Evolutionary conservation across 2,888 invertebrate species (phyloP).

Genomic region (Loripinus fragilis): DNA sequence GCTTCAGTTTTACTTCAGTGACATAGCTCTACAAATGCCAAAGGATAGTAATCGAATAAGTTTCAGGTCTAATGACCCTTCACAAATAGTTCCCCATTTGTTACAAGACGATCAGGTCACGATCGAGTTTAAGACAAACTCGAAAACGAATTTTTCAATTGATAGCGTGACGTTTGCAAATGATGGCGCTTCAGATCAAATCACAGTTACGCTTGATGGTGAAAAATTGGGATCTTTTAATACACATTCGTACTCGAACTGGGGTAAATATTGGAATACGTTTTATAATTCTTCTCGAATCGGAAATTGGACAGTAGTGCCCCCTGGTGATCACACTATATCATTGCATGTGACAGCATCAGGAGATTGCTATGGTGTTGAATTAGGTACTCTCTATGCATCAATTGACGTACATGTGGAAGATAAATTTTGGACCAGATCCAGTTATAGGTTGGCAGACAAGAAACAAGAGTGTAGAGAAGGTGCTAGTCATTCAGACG

Average conservation of each 20-base stretch:
- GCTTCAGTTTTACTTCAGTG: conserved; percentile 35
- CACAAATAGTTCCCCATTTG: conserved; percentile 47
- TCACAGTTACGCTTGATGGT: conserved; percentile 58
- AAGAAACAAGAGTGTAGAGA: background rate
- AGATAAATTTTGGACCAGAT: conserved; percentile 35
- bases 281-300: conserved; percentile 34
- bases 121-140: conserved; percentile 30
- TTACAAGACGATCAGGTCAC: conserved; percentile 42
- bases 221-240: conserved; percentile 38
- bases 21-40: conserved; percentile 33
- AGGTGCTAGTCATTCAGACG: background rate
- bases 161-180: conserved; percentile 63
- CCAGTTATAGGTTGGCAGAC: conserved; percentile 23
- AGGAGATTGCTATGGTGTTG: conserved; percentile 51
- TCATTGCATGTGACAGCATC: conserved; percentile 31
- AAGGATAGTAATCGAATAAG: conserved; percentile 16
- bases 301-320: conserved; percentile 33
- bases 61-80: conserved; percentile 29
- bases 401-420: conserved; percentile 27
- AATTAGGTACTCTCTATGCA: conserved; percentile 40
- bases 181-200: conserved; percentile 60
- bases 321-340: conserved; percentile 42
- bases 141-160: conserved; percentile 43
- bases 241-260: conserved; percentile 41
- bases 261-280: conserved; percentile 47